Percentiles rank a stretch among this genome's conserved stretches.
These are phyloP conservation scores for Pandion haliaetus DNA, from an alignment of 2,113 vertebrate genomes.

Conservation along the genomic window DNA sequence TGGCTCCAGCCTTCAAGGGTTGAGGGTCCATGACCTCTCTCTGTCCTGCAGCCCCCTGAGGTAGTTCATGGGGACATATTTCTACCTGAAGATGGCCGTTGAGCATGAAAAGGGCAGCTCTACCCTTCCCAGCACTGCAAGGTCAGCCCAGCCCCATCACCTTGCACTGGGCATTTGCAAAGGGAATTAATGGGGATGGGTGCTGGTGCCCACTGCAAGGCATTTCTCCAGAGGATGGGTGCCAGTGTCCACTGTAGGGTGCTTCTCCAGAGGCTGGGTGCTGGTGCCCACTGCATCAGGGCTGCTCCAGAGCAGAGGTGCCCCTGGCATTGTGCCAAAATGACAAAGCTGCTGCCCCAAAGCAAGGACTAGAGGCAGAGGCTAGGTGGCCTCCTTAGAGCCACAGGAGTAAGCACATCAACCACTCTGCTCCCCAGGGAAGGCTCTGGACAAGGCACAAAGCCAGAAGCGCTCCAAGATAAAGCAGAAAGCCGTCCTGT, in stretches of 20 bases:
- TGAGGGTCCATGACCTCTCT: neutral
- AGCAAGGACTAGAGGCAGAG: neutral
- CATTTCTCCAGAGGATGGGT: neutral
- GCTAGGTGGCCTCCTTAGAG: neutral
- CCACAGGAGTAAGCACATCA: neutral
- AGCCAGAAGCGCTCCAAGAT: neutral
- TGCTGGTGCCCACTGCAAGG: neutral
- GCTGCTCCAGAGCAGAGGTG: neutral
- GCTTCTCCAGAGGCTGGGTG: neutral
- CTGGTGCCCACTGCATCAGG: accelerated
- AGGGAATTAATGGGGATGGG: neutral
- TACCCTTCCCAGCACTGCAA: neutral
- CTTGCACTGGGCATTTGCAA: neutral
- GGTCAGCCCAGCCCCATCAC: neutral
- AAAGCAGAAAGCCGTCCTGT: neutral
- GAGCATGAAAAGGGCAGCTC: neutral
- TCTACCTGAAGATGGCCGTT: neutral
- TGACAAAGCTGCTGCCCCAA: neutral
- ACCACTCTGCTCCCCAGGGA: neutral
- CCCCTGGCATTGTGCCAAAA: accelerated
- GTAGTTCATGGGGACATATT: accelerated
- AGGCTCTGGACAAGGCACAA: too few species aligned
- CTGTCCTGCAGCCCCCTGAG: accelerated
- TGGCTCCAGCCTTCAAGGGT: neutral
- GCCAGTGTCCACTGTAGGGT: accelerated